Evolutionary conservation across 35 echinoderm and acorn worm species (phyloP).

Genomic region (Apostichopus parvimensis): DNA sequence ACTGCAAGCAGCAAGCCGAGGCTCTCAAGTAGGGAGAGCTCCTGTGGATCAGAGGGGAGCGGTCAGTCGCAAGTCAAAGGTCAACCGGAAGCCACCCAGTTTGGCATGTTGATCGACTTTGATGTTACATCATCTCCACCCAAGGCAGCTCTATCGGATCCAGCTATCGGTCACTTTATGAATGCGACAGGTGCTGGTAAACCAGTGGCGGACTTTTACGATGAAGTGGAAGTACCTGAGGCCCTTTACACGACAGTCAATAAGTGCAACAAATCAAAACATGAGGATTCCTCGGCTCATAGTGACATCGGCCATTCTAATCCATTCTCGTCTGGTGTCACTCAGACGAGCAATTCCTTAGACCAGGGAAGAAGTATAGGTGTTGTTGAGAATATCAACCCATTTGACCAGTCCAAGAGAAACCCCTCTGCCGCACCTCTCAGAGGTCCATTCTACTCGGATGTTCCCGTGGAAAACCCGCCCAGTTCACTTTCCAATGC

Average conservation of each 20-base stretch:
- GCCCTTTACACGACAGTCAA: constrained; percentile 31
- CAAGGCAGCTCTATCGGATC: not conserved
- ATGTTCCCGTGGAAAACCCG: constrained; percentile 6
- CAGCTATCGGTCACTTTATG: not conserved
- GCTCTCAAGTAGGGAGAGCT: not conserved
- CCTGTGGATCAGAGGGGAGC: not conserved
- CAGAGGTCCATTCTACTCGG: not conserved
- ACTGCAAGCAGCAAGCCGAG: not conserved
- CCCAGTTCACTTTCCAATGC: too few relatives aligned
- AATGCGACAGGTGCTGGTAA: not conserved
- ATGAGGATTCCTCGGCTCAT: not conserved
- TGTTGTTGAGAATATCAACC: constrained; percentile 17
- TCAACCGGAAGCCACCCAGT: not conserved
- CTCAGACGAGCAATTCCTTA: not conserved
- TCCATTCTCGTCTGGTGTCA: constrained; percentile 43
- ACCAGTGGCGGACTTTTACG: constrained; percentile 19
- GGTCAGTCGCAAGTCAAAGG: not conserved
- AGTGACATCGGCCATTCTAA: constrained; percentile 16
- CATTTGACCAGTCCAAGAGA: constrained; percentile 29
- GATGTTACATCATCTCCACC: not conserved
- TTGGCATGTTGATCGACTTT: constrained; percentile 40
- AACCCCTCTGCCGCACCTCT: not conserved
- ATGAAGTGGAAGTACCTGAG: constrained; percentile 39
- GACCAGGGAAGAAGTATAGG: not conserved
- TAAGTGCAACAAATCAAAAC: not conserved